phyloP scores from a whole-genome alignment of 2,113 vertebrate genomes.

The Calyptomena viridis region DNA sequence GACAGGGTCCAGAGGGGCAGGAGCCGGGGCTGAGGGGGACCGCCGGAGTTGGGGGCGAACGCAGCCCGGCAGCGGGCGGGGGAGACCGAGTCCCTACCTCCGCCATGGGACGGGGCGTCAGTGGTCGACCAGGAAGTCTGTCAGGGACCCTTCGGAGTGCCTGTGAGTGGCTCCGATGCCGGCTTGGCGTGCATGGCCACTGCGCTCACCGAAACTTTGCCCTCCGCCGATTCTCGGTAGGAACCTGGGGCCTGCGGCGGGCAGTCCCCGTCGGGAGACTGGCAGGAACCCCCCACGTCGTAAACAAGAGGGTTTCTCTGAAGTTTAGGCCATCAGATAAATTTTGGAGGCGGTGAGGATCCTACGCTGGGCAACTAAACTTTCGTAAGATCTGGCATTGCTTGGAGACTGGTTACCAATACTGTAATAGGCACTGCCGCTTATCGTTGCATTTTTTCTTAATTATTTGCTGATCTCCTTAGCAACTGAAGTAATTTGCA shows the following conservation, averaged over 20 bases:
- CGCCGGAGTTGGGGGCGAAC: not conserved
- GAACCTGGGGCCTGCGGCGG: not conserved
- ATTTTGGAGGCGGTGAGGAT: not conserved
- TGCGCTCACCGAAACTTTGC: not conserved
- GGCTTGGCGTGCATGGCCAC: not conserved
- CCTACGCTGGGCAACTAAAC: conserved; percentile 28
- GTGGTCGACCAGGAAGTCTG: not conserved
- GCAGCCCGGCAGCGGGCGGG: not conserved
- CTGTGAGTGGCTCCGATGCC: not conserved
- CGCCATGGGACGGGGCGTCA: not conserved
- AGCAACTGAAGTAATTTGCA: conserved; percentile 43
- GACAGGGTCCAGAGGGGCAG: not conserved
- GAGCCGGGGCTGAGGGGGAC: not conserved
- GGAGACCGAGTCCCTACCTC: not conserved
- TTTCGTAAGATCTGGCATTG: not conserved
- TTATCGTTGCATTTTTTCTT: not conserved
- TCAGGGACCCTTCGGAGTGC: no score
- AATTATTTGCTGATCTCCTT: conserved; percentile 57
- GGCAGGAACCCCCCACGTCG: not conserved
- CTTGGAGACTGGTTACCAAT: not conserved
- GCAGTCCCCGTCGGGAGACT: not conserved
- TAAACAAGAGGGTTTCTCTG: not conserved
- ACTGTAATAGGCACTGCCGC: not conserved
- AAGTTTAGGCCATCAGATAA: not conserved
- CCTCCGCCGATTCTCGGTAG: not conserved